Percentiles rank a stretch among this genome's conserved stretches.
Evolutionary conservation across 2,888 invertebrate species (phyloP).

Genomic region (Drosophila seclusa): DNA sequence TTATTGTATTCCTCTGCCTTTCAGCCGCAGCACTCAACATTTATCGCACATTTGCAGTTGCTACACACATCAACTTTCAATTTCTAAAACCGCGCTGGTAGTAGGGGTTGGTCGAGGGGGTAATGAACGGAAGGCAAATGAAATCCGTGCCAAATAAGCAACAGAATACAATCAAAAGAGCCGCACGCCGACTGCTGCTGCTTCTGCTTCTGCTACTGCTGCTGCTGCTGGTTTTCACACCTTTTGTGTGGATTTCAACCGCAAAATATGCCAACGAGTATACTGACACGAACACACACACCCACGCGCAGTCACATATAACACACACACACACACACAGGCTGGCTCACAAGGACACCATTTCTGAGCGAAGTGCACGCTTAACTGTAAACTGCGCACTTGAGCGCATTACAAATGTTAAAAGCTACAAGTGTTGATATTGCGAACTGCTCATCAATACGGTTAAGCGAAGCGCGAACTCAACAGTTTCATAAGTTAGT

Average conservation of each 20-base stretch:
- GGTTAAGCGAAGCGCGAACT: background rate
- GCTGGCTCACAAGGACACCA: conserved; percentile 7
- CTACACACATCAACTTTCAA: conserved; percentile 49
- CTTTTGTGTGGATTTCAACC: conserved; percentile 57
- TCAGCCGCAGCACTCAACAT: conserved; percentile 25
- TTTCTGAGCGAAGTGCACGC: conserved; percentile 8
- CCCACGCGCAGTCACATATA: background rate
- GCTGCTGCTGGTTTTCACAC: conserved; percentile 52
- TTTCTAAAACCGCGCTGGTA: conserved; percentile 42
- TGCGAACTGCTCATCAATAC: conserved; percentile 1
- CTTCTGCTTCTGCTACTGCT: conserved; percentile 30
- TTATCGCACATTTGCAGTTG: conserved; percentile 67
- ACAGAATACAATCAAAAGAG: conserved; percentile 60
- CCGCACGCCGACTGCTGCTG: conserved; percentile 26
- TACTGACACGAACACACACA: conserved; percentile 10
- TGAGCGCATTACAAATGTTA: conserved; percentile 44
- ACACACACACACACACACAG: background rate
- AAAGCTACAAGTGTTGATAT: conserved; percentile 4
- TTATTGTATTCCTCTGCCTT: background rate
- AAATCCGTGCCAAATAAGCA: conserved; percentile 67
- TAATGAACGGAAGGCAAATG: conserved; percentile 35
- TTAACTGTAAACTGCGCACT: conserved; percentile 38
- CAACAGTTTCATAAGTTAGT: background rate
- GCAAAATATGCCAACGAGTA: conserved; percentile 49
- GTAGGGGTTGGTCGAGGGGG: too few species aligned